Base-by-base conservation (phyloP, 2,888 invertebrate species). In the Bhutanitis thaidina region DNA sequence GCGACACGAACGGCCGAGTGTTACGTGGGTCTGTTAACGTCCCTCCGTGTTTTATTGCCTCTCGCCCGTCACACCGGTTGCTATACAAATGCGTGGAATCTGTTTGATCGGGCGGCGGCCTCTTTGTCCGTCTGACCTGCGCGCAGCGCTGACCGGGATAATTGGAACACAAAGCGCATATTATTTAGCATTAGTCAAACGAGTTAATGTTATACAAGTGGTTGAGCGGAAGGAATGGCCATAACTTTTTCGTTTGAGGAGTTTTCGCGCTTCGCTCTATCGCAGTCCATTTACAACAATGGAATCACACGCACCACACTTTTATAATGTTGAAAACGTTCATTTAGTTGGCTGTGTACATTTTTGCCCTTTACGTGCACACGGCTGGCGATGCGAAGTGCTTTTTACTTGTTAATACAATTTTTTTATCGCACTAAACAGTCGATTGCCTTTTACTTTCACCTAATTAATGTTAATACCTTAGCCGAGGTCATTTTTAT, bases 281-380 rank as follows among this genome's bases (percentile, higher is more conserved):
- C 29, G 15, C n/a, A n/a, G n/a, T n/a, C n/a, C n/a, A n/a, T 9
- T 34, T 30, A 34, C 12, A 34, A 34, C 12, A 12, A 34, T 34
- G 7, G 34, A 12, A 10, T 34, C 34, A 34, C 34, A 34, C 7
- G 10, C 7, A 12, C 13, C 5, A 7, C 34, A 5, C 34, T 34
- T 34, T n/a, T 34, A 34, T 5, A 34, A 34, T n/a, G n/a, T 34
- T 12, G 7, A 34, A 12, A 12, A 12, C 34, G 12, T 13, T 34
- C 5, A 34, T 13, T 12, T 12, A 12, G n/a, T 13, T 34, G 3
- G n/a, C 32, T 12, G 30, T 9, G 37, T 32, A 25, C 38, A 32
- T 44, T 36, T 51, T 46, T 80, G 78, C 73, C 83, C 80, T 82
- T 82, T 80, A 72, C 82, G 78, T 80, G 75, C 62, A 45, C 20